Evolutionary conservation across 2,888 invertebrate species (phyloP).

Genomic region (Cremastinae sp.): DNA sequence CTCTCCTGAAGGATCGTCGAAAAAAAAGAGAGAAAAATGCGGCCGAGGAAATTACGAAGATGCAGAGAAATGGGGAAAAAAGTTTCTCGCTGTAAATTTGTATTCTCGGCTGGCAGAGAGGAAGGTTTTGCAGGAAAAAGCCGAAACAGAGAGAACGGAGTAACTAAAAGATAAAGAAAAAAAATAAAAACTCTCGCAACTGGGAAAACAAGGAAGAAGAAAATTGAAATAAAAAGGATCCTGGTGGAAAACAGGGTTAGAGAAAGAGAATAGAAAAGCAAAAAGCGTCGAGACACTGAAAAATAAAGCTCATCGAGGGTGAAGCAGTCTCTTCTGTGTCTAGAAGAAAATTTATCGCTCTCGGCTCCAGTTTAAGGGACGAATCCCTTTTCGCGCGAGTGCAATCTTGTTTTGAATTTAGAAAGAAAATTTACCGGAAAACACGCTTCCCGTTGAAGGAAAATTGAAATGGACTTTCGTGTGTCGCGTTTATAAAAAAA

Average conservation of each 20-base stretch:
- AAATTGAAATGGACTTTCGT: too few relatives aligned
- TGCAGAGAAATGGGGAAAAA: background rate
- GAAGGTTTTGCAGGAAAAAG: slow-evolving; percentile 1
- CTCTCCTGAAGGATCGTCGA: background rate
- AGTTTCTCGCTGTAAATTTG: background rate
- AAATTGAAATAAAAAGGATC: slow-evolving; percentile 1
- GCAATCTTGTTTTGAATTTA: too few relatives aligned
- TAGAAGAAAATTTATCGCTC: too few relatives aligned
- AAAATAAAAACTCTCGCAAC: background rate
- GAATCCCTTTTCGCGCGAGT: too few relatives aligned
- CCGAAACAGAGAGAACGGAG: background rate
- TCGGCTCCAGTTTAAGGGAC: too few relatives aligned
- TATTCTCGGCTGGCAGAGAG: slow-evolving; percentile 33
- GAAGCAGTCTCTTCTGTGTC: too few relatives aligned
- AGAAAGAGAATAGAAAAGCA: background rate
- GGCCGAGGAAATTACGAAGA: background rate
- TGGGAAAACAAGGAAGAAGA: too few relatives aligned
- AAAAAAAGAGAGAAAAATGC: slow-evolving; percentile 13
- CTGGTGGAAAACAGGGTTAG: background rate
- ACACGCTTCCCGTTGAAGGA: too few relatives aligned
- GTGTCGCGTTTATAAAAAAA: too few relatives aligned
- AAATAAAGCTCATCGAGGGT: background rate
- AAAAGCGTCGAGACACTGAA: background rate
- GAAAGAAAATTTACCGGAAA: background rate
- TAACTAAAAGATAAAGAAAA: slow-evolving; percentile 13